These are phyloP conservation scores for Gracilinanus agilis DNA, from an alignment of 2,113 vertebrate species.

Conservation along the genomic window DNA sequence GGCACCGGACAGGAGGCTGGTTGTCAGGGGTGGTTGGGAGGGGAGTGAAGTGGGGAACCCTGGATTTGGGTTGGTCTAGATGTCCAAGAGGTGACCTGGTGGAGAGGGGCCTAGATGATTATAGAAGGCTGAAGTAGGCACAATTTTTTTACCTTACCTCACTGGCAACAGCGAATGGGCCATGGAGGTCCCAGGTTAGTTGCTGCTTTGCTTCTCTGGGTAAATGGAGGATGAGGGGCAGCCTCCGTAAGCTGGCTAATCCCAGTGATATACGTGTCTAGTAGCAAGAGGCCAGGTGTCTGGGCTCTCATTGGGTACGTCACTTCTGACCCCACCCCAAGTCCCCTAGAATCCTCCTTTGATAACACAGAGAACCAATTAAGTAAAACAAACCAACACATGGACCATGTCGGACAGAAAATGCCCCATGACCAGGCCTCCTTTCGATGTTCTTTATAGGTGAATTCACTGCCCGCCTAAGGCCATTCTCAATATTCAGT, in stretches of 20 bases:
- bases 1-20: background rate
- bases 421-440: background rate
- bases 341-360: background rate
- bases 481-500: constrained; percentile 6
- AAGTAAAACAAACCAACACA: background rate
- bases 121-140: background rate
- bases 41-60: background rate
- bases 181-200: background rate
- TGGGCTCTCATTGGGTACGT: background rate
- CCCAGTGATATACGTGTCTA: background rate
- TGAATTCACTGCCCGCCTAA: constrained; percentile 22
- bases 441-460: background rate
- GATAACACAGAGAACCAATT: background rate
- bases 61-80: no score
- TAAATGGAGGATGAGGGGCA: background rate
- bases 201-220: background rate
- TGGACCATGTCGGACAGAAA: background rate
- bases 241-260: background rate
- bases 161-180: background rate
- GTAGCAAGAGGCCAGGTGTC: background rate
- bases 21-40: background rate
- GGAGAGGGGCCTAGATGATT: background rate
- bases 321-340: background rate
- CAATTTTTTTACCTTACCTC: background rate
- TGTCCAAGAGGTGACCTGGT: no score